Evolutionary conservation across 1,140 invertebrate species (phyloP), one percentile per base, ranked within the genome.

Genomic region (Bombus waltoni): DNA sequence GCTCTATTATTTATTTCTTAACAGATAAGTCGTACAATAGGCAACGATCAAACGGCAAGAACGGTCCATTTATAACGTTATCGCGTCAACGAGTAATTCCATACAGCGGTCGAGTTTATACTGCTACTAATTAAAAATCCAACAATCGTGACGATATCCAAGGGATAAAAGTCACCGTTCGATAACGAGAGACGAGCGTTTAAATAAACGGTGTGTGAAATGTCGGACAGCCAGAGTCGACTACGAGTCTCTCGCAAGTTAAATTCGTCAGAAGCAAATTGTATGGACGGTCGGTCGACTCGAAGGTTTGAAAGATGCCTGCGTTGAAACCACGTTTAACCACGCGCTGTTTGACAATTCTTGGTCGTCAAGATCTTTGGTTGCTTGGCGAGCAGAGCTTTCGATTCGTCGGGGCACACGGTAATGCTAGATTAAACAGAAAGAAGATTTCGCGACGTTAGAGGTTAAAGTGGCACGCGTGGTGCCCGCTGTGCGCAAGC

Each of bases 311-410:
- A 53, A 22, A 2, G 5, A n/a, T 18, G 2, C 18, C 6, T 89
- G 94, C 87, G 92, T 91, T n/a, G 91, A 90, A 3, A 94, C 81
- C 47, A 90, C 59, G 80, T 94, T 95, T 28, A 83, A 57, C 28
- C 92, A 32, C 32, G 88, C 22, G 83, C 83, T 38, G 88, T 84
- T 73, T 47, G 91, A 72, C 95, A 95, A 47, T 95, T 94, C 75
- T 94, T 90, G n/a, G 79, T 85, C 13, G 92, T 94, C 35, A 95
- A 79, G 15, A 93, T 91, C 88, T 94, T 94, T 8, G 94, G 92
- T 75, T 94, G 91, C 71, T 94, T 94, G n/a, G 94, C 93, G 62
- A 95, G 89, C 42, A 95, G 66, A 9, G 93, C 91, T 71, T 94
- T 94, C 47, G 92, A 90, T 25, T 92, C 86, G 53, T 93, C 94